phyloP scores from a whole-genome alignment of 30 jellyfish, hydroid and myxozoan species.

The Pelagia noctiluca region DNA sequence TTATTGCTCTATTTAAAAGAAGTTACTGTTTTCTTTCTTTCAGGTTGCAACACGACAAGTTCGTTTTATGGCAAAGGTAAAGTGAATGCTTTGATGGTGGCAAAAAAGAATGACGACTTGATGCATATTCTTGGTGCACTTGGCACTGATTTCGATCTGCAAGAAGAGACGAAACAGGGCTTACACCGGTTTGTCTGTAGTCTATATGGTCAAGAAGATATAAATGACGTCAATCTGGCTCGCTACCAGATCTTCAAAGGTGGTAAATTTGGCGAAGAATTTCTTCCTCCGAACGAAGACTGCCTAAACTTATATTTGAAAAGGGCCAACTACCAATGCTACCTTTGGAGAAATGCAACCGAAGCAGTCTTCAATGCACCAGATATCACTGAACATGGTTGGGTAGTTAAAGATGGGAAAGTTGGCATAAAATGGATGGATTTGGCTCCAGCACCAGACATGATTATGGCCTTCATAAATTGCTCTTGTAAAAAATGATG shows the following conservation, averaged over 20 bases:
- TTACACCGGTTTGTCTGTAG: conserved; percentile 1
- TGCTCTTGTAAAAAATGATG: conserved; percentile 18
- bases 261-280: conserved; percentile 13
- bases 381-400: background rate
- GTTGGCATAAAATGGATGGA: too few relatives aligned
- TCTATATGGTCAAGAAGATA: background rate
- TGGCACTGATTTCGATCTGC: background rate
- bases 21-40: background rate
- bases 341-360: background rate
- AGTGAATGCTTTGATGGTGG: conserved; percentile 5
- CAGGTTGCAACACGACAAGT: conserved; percentile 1
- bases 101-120: background rate
- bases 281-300: conserved; percentile 8
- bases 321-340: conserved; percentile 20
- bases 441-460: conserved; percentile 11
- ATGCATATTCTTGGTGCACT: background rate
- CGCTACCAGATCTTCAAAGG: conserved; percentile 7
- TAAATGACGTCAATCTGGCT: background rate
- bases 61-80: conserved; percentile 6
- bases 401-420: too few relatives aligned
- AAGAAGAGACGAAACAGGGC: background rate
- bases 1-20: background rate
- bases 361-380: background rate
- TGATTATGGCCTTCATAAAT: conserved; percentile 24
- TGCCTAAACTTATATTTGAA: background rate